A percentile compares a stretch with the other conserved stretches of the same genome.
These are phyloP conservation scores for Aurelia sp. DNA, from an alignment of 30 jellyfish, hydroid and myxozoan species.

Conservation along the genomic window DNA sequence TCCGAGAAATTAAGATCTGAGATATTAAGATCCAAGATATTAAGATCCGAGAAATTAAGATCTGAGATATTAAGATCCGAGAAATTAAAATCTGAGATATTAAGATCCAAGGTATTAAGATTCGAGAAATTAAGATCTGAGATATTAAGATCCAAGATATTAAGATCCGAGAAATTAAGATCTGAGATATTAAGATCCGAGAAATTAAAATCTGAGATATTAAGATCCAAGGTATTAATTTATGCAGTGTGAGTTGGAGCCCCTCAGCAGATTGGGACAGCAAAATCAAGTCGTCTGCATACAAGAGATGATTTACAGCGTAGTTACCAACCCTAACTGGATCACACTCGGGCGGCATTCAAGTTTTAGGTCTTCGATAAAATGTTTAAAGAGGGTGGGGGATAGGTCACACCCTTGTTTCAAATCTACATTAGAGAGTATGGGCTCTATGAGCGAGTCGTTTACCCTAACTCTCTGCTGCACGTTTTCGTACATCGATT, in stretches of 20 bases:
- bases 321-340: not conserved
- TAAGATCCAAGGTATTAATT: no score
- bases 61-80: no score
- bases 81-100: no score
- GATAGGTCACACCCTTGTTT: slow-evolving; percentile 6
- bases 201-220: no score
- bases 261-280: not conserved
- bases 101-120: no score
- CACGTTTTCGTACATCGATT: slow-evolving; percentile 2
- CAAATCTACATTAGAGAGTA: not conserved
- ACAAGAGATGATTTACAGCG: slow-evolving; percentile 11
- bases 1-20: no score
- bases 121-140: no score
- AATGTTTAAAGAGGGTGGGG: not conserved
- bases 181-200: no score
- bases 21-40: no score
- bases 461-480: not conserved
- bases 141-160: no score
- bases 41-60: no score
- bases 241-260: not conserved
- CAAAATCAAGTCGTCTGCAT: not conserved
- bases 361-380: not conserved
- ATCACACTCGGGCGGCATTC: not conserved
- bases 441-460: not conserved
- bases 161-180: no score